phyloP scores from a whole-genome alignment of 2,888 invertebrate genomes.

The Caradrina clavipalpis region DNA sequence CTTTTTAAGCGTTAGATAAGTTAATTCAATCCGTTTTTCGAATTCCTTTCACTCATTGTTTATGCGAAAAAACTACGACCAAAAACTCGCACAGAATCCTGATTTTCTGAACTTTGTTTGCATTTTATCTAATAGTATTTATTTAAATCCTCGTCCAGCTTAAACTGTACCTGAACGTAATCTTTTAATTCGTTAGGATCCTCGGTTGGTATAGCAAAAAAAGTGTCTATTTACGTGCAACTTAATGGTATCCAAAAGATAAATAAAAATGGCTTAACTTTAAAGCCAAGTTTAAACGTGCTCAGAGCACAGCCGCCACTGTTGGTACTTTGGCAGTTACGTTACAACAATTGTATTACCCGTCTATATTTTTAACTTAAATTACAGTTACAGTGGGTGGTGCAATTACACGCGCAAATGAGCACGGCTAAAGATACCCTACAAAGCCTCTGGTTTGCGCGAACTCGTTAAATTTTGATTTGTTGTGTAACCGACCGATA shows the following conservation, averaged over 20 bases:
- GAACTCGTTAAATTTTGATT: constrained; percentile 90
- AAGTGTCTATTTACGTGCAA: constrained; percentile 84
- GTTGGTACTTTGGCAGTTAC: constrained; percentile 36
- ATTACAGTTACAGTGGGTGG: constrained; percentile 77
- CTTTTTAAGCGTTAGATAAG: constrained; percentile 82
- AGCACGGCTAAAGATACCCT: constrained; percentile 77
- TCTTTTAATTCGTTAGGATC: constrained; percentile 71
- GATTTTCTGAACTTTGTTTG: constrained; percentile 82
- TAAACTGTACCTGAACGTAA: constrained; percentile 86
- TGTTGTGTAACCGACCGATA: constrained; percentile 90
- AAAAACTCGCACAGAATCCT: constrained; percentile 67
- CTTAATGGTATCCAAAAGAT: constrained; percentile 78
- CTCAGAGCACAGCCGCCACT: constrained; percentile 58
- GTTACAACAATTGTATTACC: constrained; percentile 52
- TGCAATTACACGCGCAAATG: constrained; percentile 87
- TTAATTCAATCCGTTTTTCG: constrained; percentile 85
- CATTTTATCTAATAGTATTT: constrained; percentile 88
- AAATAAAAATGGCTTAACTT: constrained; percentile 71
- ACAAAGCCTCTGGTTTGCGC: constrained; percentile 81
- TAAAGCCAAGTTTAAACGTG: constrained; percentile 67
- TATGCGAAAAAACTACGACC: constrained; percentile 73
- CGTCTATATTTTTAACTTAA: constrained; percentile 46
- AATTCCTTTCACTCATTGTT: constrained; percentile 81
- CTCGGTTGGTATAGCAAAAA: constrained; percentile 68
- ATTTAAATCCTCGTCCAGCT: constrained; percentile 86